These are phyloP conservation scores for Rhagoletis zephyria DNA, from an alignment of 1,140 invertebrate species.

Conservation along the genomic window DNA sequence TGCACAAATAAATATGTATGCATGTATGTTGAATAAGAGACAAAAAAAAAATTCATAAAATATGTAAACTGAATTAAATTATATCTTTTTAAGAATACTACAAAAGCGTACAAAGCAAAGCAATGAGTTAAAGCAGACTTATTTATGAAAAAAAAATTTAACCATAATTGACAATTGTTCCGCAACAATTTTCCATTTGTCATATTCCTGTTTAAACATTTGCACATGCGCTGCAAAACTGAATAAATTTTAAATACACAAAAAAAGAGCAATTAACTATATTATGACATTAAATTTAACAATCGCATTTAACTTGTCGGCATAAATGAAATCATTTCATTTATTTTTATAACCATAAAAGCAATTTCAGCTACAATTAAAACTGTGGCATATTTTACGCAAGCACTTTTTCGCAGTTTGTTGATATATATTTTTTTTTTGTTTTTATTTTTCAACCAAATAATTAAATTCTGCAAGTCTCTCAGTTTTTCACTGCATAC, in stretches of 20 bases:
- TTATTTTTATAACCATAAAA: not conserved
- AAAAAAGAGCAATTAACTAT: not conserved
- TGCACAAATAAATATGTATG: not conserved
- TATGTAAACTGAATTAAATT: too few species aligned
- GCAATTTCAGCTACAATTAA: not conserved
- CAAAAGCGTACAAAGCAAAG: too few species aligned
- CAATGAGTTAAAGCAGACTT: too few species aligned
- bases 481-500: not conserved
- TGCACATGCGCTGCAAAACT: too few species aligned
- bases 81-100: too few species aligned
- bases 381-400: not conserved
- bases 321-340: conserved; percentile 21
- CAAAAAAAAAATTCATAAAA: too few species aligned
- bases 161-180: too few species aligned
- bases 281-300: conserved; percentile 20
- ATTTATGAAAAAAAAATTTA: too few species aligned
- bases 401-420: not conserved
- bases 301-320: not conserved
- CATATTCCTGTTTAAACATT: too few species aligned
- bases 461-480: conserved; percentile 1
- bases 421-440: not conserved
- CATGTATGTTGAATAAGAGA: too few species aligned
- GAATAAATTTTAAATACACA: too few species aligned
- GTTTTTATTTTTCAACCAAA: not conserved
- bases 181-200: too few species aligned